phyloP scores from a whole-genome alignment of 2,888 invertebrate genomes.

The Aethes cnicana region DNA sequence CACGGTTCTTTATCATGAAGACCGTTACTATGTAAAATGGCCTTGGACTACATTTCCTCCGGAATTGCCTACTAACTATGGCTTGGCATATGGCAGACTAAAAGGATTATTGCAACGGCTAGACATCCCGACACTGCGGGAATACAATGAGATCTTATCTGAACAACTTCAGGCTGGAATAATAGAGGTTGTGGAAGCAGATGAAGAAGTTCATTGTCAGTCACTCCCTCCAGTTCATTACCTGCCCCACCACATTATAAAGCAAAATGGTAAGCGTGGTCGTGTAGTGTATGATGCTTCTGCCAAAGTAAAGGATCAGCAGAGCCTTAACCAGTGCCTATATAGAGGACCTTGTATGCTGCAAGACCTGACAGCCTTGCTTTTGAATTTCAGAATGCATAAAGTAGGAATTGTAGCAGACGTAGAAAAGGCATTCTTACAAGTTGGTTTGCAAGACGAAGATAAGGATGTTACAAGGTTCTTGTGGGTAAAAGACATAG shows the following conservation, averaged over 20 bases:
- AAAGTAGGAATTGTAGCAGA: constrained; percentile 36
- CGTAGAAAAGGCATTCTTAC: constrained; percentile 40
- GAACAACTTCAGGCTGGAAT: constrained; percentile 16
- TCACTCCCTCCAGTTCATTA: constrained; percentile 28
- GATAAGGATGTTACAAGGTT: constrained; percentile 38
- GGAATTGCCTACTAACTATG: constrained; percentile 29
- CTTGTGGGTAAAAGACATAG: constrained; percentile 37
- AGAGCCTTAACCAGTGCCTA: constrained; percentile 39
- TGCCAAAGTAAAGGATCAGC: constrained; percentile 30
- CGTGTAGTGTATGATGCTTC: constrained; percentile 38
- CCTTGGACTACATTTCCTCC: constrained; percentile 34
- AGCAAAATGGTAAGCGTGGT: constrained; percentile 2
- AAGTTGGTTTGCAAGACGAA: constrained; percentile 33
- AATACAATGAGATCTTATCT: constrained; percentile 21
- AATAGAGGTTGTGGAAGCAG: constrained; percentile 11
- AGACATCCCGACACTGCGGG: constrained; percentile 1
- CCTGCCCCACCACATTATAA: constrained; percentile 31
- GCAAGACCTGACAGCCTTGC: constrained; percentile 37
- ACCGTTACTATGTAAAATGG: constrained; percentile 33
- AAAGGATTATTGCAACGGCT: constrained; percentile 23
- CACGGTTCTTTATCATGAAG: constrained; percentile 15
- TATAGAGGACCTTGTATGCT: constrained; percentile 37
- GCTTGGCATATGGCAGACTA: constrained; percentile 32
- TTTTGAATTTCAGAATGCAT: constrained; percentile 36
- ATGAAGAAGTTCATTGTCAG: neutral